A percentile compares a stretch with the other conserved stretches of the same genome.
Evolutionary conservation across 2,113 vertebrate genomes (phyloP).

Genomic region (Engystomops pustulosus): DNA sequence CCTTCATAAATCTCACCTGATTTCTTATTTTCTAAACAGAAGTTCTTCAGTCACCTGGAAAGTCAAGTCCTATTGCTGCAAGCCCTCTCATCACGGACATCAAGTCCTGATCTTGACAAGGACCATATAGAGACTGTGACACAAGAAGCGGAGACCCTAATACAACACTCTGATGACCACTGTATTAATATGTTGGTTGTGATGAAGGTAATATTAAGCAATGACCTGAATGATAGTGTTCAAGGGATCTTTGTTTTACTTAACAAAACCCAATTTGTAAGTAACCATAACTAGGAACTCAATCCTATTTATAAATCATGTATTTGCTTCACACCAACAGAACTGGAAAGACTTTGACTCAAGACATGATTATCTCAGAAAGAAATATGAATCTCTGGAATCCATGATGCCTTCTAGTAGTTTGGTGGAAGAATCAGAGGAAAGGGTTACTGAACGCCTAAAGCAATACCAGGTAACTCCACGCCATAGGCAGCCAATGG

Average conservation of each 20-base stretch:
- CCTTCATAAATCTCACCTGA: neutral
- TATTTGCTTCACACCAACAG: conserved; percentile 66
- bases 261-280: neutral
- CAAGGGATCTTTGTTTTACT: neutral
- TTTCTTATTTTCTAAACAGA: conserved; percentile 67
- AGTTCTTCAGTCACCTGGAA: conserved; percentile 79
- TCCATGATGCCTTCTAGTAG: conserved; percentile 74
- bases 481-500: neutral
- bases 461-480: conserved; percentile 78
- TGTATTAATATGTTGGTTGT: conserved; percentile 72
- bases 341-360: conserved; percentile 84
- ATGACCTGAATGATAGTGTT: neutral
- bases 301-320: neutral
- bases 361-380: conserved; percentile 70
- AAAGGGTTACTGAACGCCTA: conserved; percentile 75
- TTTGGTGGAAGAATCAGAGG: conserved; percentile 78
- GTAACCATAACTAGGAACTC: neutral
- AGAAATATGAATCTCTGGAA: conserved; percentile 75
- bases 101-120: conserved; percentile 68
- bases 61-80: conserved; percentile 71
- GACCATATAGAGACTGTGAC: conserved; percentile 69
- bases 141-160: conserved; percentile 69
- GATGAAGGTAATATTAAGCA: conserved; percentile 77
- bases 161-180: conserved; percentile 69
- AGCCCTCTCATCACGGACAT: conserved; percentile 68